Conservation (phyloP, 2,113 vertebrate genomes). For the Crotalus horridus region DNA sequence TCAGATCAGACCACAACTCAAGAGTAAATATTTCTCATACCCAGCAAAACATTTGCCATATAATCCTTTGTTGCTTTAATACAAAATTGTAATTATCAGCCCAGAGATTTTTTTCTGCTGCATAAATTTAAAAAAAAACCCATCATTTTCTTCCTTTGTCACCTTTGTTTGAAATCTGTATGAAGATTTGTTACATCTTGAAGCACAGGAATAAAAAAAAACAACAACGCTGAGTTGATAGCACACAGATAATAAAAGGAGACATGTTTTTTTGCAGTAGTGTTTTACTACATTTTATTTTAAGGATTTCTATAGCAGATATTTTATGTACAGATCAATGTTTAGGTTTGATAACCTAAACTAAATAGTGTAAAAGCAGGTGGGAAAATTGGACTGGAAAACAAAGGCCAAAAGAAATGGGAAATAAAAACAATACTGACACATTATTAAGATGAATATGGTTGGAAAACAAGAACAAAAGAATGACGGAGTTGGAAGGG, state of each 20-base stretch:
- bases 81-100: slow-evolving; percentile 34
- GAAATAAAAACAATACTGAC: not conserved
- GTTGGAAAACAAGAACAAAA: not conserved
- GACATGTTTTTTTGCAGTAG: not conserved
- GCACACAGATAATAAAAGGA: not conserved
- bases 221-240: not conserved
- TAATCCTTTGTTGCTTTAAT: slow-evolving; percentile 36
- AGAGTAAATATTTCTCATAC: slow-evolving; percentile 38
- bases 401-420: not conserved
- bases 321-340: not conserved
- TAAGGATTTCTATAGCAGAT: not conserved
- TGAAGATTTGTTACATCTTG: not conserved
- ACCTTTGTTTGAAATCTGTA: not conserved
- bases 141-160: not conserved
- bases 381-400: not conserved
- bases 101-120: not conserved
- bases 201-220: not conserved
- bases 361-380: no score
- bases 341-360: not conserved
- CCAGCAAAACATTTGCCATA: slow-evolving; percentile 32
- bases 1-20: slow-evolving; percentile 42
- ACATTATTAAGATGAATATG: not conserved
- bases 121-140: not conserved
- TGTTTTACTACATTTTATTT: not conserved
- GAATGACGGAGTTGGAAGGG: not conserved